Percentiles rank a stretch among this genome's conserved stretches.
phyloP scores from a whole-genome alignment of 2,888 invertebrate species.

The Junonia oenone region DNA sequence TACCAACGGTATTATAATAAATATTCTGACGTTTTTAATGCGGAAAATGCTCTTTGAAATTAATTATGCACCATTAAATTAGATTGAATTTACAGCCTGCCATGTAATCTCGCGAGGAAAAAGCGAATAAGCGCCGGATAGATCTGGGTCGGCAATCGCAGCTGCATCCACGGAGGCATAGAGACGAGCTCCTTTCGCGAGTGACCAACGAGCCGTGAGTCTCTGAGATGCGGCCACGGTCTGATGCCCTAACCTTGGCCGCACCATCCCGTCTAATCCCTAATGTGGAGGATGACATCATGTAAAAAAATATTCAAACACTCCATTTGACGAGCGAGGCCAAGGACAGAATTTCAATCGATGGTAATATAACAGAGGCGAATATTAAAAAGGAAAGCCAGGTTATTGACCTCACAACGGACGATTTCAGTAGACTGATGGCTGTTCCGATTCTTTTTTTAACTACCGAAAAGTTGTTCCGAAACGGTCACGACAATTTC shows the following conservation, averaged over 20 bases:
- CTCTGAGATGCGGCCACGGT: constrained; percentile 62
- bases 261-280: constrained; percentile 60
- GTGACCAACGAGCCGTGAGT: constrained; percentile 63
- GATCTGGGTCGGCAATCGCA: constrained; percentile 61
- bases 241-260: constrained; percentile 69
- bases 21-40: background rate
- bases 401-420: constrained; percentile 58
- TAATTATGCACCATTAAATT: constrained; percentile 18
- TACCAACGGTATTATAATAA: background rate
- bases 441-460: constrained; percentile 56
- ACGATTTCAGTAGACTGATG: constrained; percentile 53
- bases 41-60: background rate
- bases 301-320: constrained; percentile 44
- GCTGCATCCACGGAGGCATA: constrained; percentile 23
- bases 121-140: constrained; percentile 47
- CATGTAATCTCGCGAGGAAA: constrained; percentile 51
- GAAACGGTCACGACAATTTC: constrained; percentile 45
- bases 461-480: constrained; percentile 48
- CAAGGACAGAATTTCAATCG: constrained; percentile 61
- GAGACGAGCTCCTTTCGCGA: constrained; percentile 58
- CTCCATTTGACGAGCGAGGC: constrained; percentile 40
- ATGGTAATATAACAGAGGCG: constrained; percentile 44
- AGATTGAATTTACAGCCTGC: constrained; percentile 41
- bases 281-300: constrained; percentile 64
- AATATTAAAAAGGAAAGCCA: constrained; percentile 69